Conservation (phyloP, 2,797 vertebrate species). For the Anguilla obscura region DNA sequence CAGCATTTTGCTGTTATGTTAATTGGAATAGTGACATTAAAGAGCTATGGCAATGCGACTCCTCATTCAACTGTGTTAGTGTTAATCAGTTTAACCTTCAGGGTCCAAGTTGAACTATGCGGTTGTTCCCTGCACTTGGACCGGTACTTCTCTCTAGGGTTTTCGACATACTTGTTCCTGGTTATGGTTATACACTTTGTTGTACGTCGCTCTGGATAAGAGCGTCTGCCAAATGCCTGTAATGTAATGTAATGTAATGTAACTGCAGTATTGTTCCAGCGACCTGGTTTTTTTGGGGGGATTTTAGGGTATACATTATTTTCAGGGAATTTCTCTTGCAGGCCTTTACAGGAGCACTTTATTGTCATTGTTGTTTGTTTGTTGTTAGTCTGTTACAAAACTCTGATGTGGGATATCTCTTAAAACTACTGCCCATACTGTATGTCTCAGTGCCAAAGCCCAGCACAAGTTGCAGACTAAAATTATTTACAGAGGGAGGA, state of each 20-base stretch:
- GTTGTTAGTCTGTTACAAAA: background rate
- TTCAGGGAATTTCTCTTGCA: background rate
- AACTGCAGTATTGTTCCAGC: no score
- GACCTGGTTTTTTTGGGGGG: background rate
- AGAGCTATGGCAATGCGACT: background rate
- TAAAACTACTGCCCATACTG: background rate
- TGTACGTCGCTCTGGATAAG: no score
- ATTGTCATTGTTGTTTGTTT: no score
- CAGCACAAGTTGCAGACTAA: background rate
- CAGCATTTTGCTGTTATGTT: background rate
- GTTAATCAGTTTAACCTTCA: no score
- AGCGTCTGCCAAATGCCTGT: no score
- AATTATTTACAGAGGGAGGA: background rate
- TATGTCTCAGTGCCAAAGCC: background rate
- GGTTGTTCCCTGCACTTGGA: no score
- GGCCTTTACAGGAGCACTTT: background rate
- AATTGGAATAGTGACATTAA: background rate
- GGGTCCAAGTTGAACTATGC: no score
- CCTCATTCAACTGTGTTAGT: no score
- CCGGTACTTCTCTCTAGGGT: no score
- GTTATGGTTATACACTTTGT: no score
- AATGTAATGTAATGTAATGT: no score
- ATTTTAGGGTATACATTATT: background rate
- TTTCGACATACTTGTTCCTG: no score
- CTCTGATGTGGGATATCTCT: background rate